Evolutionary conservation across 2,113 vertebrate species (phyloP), one percentile per base, ranked within the genome.

Genomic region (Nycticebus coucang): DNA sequence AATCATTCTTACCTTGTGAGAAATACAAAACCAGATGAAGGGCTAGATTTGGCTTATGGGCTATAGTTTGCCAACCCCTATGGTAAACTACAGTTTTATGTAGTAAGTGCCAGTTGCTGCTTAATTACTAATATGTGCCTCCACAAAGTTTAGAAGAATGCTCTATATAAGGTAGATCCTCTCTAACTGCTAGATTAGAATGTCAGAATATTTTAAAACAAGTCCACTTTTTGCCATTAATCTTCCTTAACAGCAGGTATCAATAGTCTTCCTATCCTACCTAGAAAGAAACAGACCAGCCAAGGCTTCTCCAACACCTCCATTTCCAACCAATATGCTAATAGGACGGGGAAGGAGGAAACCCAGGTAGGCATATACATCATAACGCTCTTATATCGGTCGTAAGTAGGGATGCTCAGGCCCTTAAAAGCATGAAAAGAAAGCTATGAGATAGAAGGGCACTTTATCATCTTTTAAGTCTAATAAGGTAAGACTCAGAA

Each of bases 181-280:
- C 80, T 94, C 62, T 55, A 72, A 82, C 28, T 75, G n/a, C 60
- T 77, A 41, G 30, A 80, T 87, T 30, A 72, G 45, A 92, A 87
- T 33, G 12, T 66, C 26, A 79, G 60, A 94, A 35, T 92, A 77
- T 77, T 45, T 93, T 24, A 82, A 94, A 93, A 94, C 30, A 68
- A 77, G 69, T 19, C 41, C 5, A 82, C 55, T 82, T 89, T 21
- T 79, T 87, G 59, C 15, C 50, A 95, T 84, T 69, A 68, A 59
- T 81, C 21, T 85, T 81, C 30, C 35, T 50, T 55, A 74, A 28
- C 7, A 87, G 59, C 9, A 81, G 33, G 37, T 13, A 55, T 62
- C n/a, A 81, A 45, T 28, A 89, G 21, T 92, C 75, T 89, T 86
- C 62, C 74, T 86, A 50, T 79, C 50, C 26, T 86, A 55, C 66